phyloP scores from a whole-genome alignment of 2,113 vertebrate species.

The Talpa occidentalis region DNA sequence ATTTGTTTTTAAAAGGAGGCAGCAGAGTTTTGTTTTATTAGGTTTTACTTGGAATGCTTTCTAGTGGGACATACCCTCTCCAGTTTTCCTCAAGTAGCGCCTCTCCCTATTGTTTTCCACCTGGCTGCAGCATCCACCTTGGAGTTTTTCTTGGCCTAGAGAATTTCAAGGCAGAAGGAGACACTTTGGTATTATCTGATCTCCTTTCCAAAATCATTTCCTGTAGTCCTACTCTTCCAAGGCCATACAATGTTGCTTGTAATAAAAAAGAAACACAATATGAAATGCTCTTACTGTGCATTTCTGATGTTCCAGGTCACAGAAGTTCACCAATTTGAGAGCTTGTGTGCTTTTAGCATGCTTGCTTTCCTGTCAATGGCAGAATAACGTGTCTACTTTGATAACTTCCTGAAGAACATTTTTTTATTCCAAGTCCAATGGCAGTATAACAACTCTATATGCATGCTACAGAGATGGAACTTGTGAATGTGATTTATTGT shows the following conservation, averaged over 20 bases:
- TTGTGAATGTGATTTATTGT: background rate
- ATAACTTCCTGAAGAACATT: slow-evolving; percentile 36
- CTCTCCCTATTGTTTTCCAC: background rate
- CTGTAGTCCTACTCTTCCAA: background rate
- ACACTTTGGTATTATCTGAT: background rate
- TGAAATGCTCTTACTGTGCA: background rate
- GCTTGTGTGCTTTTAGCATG: background rate
- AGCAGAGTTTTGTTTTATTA: background rate
- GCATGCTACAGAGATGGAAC: background rate
- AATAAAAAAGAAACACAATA: slow-evolving; percentile 48
- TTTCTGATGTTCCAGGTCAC: slow-evolving; percentile 52
- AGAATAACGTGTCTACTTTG: slow-evolving; percentile 45
- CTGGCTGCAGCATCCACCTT: background rate
- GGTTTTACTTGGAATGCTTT: background rate
- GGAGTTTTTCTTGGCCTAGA: background rate
- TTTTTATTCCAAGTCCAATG: slow-evolving; percentile 16
- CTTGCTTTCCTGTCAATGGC: slow-evolving; percentile 22
- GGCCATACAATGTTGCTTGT: background rate
- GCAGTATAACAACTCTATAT: background rate
- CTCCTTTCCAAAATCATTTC: slow-evolving; percentile 34
- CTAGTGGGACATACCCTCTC: background rate
- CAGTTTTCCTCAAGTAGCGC: background rate
- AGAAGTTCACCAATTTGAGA: slow-evolving; percentile 57
- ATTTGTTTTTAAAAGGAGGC: background rate
- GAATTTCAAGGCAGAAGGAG: background rate